These are phyloP conservation scores for Physocephala rufipes DNA, from an alignment of 2,888 invertebrate species.

Conservation along the genomic window DNA sequence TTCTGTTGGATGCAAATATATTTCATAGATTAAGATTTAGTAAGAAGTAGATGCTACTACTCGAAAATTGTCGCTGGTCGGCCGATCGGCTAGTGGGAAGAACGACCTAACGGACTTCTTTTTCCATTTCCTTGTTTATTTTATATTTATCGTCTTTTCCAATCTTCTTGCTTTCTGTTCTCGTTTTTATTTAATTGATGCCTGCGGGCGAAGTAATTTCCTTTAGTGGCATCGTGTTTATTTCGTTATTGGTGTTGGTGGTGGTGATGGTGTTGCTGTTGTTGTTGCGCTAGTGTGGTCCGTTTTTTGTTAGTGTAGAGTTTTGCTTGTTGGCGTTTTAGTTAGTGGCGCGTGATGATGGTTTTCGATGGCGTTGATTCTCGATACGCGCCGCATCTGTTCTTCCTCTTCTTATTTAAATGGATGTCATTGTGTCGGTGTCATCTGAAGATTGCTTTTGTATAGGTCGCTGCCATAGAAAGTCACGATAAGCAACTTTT, in stretches of 20 bases:
- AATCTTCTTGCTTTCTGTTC: not conserved
- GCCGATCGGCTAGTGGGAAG: too few species aligned
- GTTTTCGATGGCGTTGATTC: not conserved
- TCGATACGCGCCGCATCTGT: not conserved
- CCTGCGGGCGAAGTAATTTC: constrained; percentile 36
- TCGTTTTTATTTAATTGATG: not conserved
- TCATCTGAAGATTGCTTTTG: too few species aligned
- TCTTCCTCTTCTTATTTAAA: not conserved
- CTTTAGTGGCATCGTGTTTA: constrained; percentile 31
- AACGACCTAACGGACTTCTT: too few species aligned
- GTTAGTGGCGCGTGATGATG: not conserved
- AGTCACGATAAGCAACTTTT: too few species aligned
- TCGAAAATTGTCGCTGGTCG: not conserved
- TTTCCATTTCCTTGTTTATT: not conserved
- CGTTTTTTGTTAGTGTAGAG: constrained; percentile 12
- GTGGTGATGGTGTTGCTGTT: too few species aligned
- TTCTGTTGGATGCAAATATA: not conserved
- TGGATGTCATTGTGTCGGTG: not conserved
- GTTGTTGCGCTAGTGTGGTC: not conserved
- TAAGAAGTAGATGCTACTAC: constrained; percentile 14
- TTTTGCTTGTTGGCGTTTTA: not conserved
- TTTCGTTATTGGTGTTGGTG: constrained; percentile 2
- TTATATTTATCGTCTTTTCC: not conserved
- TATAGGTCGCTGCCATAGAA: too few species aligned
- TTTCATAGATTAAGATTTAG: constrained; percentile 31